Base-by-base conservation (phyloP, 2,113 vertebrate genomes). In the Leptobrachium ailaonicum region DNA sequence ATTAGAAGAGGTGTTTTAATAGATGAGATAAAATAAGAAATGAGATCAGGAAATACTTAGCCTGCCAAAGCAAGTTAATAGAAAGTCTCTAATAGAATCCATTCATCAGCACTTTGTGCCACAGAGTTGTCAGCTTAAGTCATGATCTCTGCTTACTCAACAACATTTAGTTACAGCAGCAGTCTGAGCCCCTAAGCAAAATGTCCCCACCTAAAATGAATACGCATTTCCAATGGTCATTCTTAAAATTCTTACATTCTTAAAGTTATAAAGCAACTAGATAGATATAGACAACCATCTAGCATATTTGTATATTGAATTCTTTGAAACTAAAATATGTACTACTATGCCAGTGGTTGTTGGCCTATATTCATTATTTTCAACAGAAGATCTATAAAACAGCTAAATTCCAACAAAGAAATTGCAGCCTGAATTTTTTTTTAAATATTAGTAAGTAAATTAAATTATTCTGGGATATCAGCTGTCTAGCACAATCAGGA, bases 161-260 rank as follows among this genome's bases (percentile, higher is more conserved):
- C 75, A 77, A 77, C 58, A 77, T 77, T 69, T 77, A 58, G 47
- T 56, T 60, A 77, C 75, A 77, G 66, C 53, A 68, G n/a, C 45
- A 66, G 74, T 76, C 53, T 8, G 66, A 5, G 44, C 44, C 45
- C 66, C 53, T 40, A 2, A 44, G 66, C 10, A 53, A 77, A 69
- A 60, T 68, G 41, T 58, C n/a, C 66, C 10, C 47, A 4, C n/a
- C 11, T n/a, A 76, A 67, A 66, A 41, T 54, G 74, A 54, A 76
- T 76, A 41, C 1, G 20, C 20, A 32, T 32, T 32, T 32, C 20
- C 20, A 32, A 32, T 32, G 20, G 20, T 32, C 20, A 32, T 32
- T 32, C 20, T 32, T 32, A 32, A 32, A 32, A 32, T 32, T 32
- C 20, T 32, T 32, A 32, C 20, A 32, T 32, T 32, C 20, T 32